Evolutionary conservation across 1,140 invertebrate species (phyloP).

Genomic region (Trypoxylus dichotomus): DNA sequence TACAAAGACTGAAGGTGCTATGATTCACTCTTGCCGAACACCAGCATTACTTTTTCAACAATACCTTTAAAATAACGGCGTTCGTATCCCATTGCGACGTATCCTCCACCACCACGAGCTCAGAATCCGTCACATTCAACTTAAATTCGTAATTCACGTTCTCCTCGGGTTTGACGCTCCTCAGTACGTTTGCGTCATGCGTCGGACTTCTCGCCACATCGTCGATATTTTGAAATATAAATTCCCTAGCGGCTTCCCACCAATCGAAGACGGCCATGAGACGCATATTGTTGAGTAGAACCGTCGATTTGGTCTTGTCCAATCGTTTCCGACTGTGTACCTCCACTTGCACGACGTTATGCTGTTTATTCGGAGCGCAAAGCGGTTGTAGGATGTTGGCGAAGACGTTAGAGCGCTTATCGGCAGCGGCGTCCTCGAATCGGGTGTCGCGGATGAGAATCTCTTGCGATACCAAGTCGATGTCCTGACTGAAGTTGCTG

Average conservation of each 20-base stretch:
- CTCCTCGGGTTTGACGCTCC: slow-evolving; percentile 36
- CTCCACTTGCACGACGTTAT: slow-evolving; percentile 77
- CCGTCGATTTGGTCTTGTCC: slow-evolving; percentile 80
- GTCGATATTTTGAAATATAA: slow-evolving; percentile 62
- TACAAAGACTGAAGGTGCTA: slow-evolving; percentile 24
- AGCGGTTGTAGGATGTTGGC: slow-evolving; percentile 85
- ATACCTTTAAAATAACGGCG: slow-evolving; percentile 88
- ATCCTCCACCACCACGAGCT: slow-evolving; percentile 92
- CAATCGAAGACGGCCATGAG: slow-evolving; percentile 93
- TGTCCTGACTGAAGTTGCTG: slow-evolving; percentile 87
- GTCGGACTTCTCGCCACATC: slow-evolving; percentile 41
- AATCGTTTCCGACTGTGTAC: slow-evolving; percentile 75
- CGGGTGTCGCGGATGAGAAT: slow-evolving; percentile 85
- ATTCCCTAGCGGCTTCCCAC: slow-evolving; percentile 84
- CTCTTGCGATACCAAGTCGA: slow-evolving; percentile 91
- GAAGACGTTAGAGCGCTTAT: slow-evolving; percentile 83
- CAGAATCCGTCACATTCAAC: slow-evolving; percentile 93
- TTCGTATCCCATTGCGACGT: slow-evolving; percentile 85
- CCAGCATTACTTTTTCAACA: neutral
- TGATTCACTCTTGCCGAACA: neutral
- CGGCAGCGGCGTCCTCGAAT: slow-evolving; percentile 68
- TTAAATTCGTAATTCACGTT: slow-evolving; percentile 77
- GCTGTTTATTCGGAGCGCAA: slow-evolving; percentile 52
- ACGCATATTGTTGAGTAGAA: slow-evolving; percentile 94
- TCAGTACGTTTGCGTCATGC: slow-evolving; percentile 35